A percentile compares a stretch with the other conserved stretches of the same genome.
These are phyloP conservation scores for Neodiprion lecontei DNA, from an alignment of 1,140 invertebrate genomes.

Conservation along the genomic window DNA sequence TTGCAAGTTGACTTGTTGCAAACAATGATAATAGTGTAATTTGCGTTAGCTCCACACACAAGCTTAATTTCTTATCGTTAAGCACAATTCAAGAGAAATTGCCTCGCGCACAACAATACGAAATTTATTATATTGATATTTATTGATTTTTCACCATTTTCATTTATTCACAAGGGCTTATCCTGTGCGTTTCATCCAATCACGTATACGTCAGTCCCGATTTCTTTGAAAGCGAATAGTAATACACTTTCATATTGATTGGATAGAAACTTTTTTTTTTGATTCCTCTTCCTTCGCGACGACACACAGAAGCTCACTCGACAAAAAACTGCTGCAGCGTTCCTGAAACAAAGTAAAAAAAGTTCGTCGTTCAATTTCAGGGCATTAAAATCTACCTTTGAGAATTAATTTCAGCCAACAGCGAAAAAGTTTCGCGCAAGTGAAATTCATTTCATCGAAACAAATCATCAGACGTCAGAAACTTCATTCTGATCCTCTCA, in stretches of 20 bases:
- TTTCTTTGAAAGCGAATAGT: background rate
- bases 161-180: background rate
- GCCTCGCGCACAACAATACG: background rate
- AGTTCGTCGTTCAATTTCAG: background rate
- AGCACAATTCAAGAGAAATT: background rate
- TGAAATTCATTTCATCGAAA: too few relatives aligned
- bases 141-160: constrained; percentile 2
- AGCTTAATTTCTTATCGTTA: too few relatives aligned
- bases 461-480: too few relatives aligned
- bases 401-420: too few relatives aligned
- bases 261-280: background rate
- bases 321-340: background rate
- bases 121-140: background rate
- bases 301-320: background rate
- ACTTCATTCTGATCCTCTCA: too few relatives aligned
- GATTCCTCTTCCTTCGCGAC: background rate
- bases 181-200: background rate
- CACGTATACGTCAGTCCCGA: background rate
- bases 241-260: background rate
- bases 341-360: background rate
- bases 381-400: too few relatives aligned
- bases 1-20: too few relatives aligned
- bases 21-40: too few relatives aligned
- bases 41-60: too few relatives aligned
- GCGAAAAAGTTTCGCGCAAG: too few relatives aligned